A percentile compares a stretch with the other conserved stretches of the same genome.
Conservation (phyloP, 2,888 invertebrate species). For the Macroteleia sp. region DNA sequence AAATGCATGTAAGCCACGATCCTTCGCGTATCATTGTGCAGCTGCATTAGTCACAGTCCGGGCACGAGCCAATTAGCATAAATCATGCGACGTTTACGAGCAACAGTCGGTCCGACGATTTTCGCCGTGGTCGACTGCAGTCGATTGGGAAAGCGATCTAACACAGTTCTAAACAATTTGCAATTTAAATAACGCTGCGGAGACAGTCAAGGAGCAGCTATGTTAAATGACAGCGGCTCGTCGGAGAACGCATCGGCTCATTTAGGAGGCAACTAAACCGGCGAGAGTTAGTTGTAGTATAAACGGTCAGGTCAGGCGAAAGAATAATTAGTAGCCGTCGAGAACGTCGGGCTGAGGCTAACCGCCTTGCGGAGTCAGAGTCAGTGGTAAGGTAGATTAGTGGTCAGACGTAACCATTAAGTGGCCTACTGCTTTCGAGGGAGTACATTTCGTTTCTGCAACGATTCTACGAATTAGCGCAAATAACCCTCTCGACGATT, state of each 20-base stretch:
- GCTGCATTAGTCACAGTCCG: constrained; percentile 15
- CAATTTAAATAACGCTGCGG: constrained; percentile 43
- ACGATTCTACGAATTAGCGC: constrained; percentile 44
- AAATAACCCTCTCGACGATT: constrained; percentile 38
- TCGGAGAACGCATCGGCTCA: constrained; percentile 26
- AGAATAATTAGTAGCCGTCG: constrained; percentile 77
- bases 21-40: constrained; percentile 18
- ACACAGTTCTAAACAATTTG: constrained; percentile 25
- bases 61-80: constrained; percentile 32
- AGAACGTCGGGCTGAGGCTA: constrained; percentile 69
- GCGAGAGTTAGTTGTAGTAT: constrained; percentile 58
- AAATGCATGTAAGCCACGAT: constrained; percentile 4
- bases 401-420: constrained; percentile 77
- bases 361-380: constrained; percentile 73
- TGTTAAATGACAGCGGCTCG: constrained; percentile 24
- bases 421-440: constrained; percentile 67
- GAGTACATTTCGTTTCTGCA: constrained; percentile 53
- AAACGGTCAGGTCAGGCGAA: constrained; percentile 72
- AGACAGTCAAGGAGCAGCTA: constrained; percentile 12
- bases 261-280: constrained; percentile 42
- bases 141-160: constrained; percentile 32
- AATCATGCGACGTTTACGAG: constrained; percentile 31
- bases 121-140: background rate
- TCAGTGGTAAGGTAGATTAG: constrained; percentile 77
- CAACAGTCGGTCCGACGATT: constrained; percentile 23